These are phyloP conservation scores for Stenotaenia linearis DNA, from an alignment of 2,888 invertebrate genomes.

Conservation along the genomic window DNA sequence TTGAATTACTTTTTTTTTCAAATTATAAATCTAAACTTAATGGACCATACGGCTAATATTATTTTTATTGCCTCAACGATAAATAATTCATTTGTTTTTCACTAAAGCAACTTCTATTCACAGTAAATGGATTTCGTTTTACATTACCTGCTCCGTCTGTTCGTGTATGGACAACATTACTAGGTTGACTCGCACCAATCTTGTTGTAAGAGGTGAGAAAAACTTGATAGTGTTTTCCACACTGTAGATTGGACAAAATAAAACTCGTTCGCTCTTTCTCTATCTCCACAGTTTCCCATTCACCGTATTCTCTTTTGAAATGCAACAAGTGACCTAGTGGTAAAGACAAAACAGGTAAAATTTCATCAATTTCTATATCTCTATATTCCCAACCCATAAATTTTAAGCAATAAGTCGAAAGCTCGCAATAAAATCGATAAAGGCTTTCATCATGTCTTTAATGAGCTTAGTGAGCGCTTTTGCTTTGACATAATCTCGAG, in stretches of 20 bases:
- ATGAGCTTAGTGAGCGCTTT: conserved; percentile 11
- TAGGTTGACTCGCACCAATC: conserved; percentile 33
- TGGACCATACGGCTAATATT: background rate
- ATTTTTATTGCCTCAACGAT: background rate
- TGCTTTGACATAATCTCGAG: conserved; percentile 2
- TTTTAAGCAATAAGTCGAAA: background rate
- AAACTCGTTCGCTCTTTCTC: conserved; percentile 27
- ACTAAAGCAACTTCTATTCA: background rate
- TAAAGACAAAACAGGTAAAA: background rate
- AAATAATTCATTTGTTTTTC: background rate
- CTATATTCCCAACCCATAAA: background rate
- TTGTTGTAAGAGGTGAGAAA: conserved; percentile 33
- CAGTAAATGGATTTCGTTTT: too few species aligned
- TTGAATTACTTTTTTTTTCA: background rate
- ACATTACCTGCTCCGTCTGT: conserved; percentile 35
- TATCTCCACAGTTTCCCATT: conserved; percentile 34
- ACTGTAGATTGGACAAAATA: conserved; percentile 33
- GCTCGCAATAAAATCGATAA: conserved; percentile 19
- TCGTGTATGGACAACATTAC: conserved; percentile 3
- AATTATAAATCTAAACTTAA: background rate
- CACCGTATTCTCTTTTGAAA: conserved; percentile 30
- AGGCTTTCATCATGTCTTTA: background rate
- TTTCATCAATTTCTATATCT: background rate
- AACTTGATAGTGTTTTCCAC: conserved; percentile 35
- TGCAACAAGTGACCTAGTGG: conserved; percentile 32